Evolutionary conservation across 1,140 invertebrate genomes (phyloP).

Genomic region (Vollenhovia emeryi): DNA sequence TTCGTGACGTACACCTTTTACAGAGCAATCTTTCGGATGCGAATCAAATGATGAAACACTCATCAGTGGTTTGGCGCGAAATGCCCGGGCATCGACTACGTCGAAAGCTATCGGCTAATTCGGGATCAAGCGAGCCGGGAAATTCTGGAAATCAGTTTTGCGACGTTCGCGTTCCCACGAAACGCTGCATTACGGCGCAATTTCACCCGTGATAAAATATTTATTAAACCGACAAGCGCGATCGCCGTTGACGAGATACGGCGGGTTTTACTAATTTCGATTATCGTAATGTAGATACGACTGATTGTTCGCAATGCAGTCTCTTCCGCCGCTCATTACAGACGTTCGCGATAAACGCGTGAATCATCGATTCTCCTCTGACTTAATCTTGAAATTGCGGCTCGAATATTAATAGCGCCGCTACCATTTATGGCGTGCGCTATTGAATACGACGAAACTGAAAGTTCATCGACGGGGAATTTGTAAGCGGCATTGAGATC

Average conservation of each 20-base stretch:
- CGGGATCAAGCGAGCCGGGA: background rate
- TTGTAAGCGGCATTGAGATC: background rate
- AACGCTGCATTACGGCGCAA: background rate
- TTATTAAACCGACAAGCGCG: slow-evolving; percentile 23
- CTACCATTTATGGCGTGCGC: slow-evolving; percentile 15
- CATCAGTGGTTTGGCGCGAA: background rate
- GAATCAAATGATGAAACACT: background rate
- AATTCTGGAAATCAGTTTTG: slow-evolving; percentile 17
- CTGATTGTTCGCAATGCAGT: background rate
- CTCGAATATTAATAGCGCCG: slow-evolving; percentile 35
- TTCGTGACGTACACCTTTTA: background rate
- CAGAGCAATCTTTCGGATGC: background rate
- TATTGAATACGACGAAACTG: background rate
- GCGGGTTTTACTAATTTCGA: slow-evolving; percentile 5
- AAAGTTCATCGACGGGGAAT: slow-evolving; percentile 39
- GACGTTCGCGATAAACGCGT: slow-evolving; percentile 22
- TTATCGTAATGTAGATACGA: background rate
- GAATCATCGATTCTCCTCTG: slow-evolving; percentile 42
- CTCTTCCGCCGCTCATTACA: background rate
- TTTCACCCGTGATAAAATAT: slow-evolving; percentile 29
- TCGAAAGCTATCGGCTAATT: slow-evolving; percentile 8
- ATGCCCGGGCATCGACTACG: background rate
- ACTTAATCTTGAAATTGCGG: slow-evolving; percentile 40
- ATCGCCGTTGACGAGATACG: background rate
- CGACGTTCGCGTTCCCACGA: background rate